phyloP scores from a whole-genome alignment of 2,888 invertebrate genomes.

The Laothoe populi region DNA sequence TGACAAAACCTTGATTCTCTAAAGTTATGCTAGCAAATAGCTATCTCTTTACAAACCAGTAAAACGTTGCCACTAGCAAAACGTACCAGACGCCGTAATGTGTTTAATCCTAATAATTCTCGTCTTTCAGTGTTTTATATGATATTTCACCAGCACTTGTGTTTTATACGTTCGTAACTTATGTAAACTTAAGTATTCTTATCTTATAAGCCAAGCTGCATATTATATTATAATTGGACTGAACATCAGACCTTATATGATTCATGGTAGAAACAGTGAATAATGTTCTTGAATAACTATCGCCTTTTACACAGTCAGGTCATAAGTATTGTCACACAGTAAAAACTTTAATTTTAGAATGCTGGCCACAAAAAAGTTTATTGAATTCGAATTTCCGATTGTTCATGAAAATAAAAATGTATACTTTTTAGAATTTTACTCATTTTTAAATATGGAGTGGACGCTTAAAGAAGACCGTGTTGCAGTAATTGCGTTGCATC shows the following conservation, averaged over 20 bases:
- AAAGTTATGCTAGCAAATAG: slow-evolving; percentile 44
- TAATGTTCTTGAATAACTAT: no score
- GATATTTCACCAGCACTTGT: background rate
- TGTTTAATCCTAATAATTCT: slow-evolving; percentile 14
- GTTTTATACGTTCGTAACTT: slow-evolving; percentile 4
- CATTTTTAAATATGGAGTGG: no score
- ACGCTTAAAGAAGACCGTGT: no score
- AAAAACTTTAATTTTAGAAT: no score
- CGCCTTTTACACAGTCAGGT: no score
- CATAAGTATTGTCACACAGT: no score
- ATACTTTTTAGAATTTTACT: no score
- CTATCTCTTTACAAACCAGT: background rate
- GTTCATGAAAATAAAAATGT: no score
- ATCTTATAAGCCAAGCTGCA: background rate
- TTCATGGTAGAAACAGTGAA: background rate
- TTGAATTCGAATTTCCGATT: no score
- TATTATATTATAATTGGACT: background rate
- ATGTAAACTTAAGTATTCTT: background rate
- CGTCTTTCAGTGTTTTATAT: slow-evolving; percentile 11
- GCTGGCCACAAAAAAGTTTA: no score
- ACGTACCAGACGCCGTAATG: slow-evolving; percentile 22
- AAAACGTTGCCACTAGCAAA: background rate
- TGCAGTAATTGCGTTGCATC: no score
- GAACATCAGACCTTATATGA: background rate
- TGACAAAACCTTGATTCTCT: slow-evolving; percentile 52